Evolutionary conservation across 2,888 invertebrate species (phyloP).

Genomic region (Agapostemon virescens): DNA sequence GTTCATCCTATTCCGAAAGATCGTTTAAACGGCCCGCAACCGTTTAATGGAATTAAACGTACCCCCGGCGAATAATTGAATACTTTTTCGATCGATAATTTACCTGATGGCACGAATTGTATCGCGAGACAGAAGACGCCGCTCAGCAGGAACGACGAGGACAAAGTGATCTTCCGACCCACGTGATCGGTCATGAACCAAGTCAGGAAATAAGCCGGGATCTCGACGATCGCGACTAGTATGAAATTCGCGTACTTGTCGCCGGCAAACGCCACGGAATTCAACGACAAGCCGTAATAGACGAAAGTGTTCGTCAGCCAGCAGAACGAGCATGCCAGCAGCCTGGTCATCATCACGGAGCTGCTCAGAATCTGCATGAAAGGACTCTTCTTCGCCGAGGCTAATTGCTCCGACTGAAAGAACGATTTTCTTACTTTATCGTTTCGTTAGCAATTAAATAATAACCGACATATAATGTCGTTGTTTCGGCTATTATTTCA

Average conservation of each 20-base stretch:
- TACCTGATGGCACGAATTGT: constrained; percentile 83
- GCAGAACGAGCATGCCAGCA: constrained; percentile 87
- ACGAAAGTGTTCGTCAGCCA: constrained; percentile 91
- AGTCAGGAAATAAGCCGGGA: constrained; percentile 87
- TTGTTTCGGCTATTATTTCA: too few species aligned
- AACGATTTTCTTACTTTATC: background rate
- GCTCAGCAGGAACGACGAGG: constrained; percentile 84
- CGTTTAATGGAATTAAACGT: background rate
- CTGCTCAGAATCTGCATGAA: constrained; percentile 82
- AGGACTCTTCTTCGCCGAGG: constrained; percentile 56
- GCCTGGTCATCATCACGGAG: constrained; percentile 81
- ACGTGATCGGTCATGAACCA: constrained; percentile 83
- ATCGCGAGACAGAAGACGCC: constrained; percentile 83
- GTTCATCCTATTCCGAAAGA: background rate
- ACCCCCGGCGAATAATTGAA: background rate
- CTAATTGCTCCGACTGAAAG: constrained; percentile 47
- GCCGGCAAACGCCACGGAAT: constrained; percentile 88
- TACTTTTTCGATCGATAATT: constrained; percentile 54
- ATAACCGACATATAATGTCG: too few species aligned
- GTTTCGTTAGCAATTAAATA: too few species aligned
- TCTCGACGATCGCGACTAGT: constrained; percentile 85
- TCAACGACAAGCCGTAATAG: constrained; percentile 90
- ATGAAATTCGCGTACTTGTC: constrained; percentile 90
- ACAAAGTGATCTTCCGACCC: constrained; percentile 83
- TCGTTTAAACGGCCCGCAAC: background rate